Conservation (phyloP, 2,888 invertebrate genomes). For the Metellina segmentata region DNA sequence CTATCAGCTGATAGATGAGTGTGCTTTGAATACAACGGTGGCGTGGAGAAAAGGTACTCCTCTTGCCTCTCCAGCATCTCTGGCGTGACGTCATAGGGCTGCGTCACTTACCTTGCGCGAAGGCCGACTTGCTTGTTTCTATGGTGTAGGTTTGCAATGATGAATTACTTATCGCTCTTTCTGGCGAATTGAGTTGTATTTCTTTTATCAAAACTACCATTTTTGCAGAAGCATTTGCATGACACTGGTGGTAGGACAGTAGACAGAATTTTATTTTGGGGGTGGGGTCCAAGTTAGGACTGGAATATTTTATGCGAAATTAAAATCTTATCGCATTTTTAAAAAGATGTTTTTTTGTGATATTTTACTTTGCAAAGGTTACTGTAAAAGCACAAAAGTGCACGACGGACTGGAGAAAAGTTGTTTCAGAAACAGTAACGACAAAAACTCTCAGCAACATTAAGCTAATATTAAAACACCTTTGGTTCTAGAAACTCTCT, state of each 20-base stretch:
- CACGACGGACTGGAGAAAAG: too few species aligned
- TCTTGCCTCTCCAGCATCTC: constrained; percentile 44
- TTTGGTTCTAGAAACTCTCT: too few species aligned
- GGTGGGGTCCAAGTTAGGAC: background rate
- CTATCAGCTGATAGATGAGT: constrained; percentile 67
- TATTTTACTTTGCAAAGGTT: too few species aligned
- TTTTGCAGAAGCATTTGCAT: too few species aligned
- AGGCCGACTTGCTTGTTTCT: constrained; percentile 53
- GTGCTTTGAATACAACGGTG: constrained; percentile 46
- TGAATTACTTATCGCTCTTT: background rate
- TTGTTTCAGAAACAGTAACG: too few species aligned
- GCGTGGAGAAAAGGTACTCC: constrained; percentile 52
- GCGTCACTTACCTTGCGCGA: constrained; percentile 65
- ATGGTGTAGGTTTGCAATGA: constrained; percentile 21
- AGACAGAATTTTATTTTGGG: too few species aligned
- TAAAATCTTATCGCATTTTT: too few species aligned
- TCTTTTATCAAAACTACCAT: background rate
- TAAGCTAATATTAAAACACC: too few species aligned
- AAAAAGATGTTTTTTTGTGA: too few species aligned
- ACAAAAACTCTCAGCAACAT: too few species aligned
- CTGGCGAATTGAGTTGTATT: background rate
- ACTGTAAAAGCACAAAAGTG: too few species aligned
- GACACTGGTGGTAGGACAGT: too few species aligned
- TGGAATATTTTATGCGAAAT: background rate
- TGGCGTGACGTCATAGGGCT: constrained; percentile 62